phyloP scores from a whole-genome alignment of 2,888 invertebrate genomes.

The Euplexia lucipara region DNA sequence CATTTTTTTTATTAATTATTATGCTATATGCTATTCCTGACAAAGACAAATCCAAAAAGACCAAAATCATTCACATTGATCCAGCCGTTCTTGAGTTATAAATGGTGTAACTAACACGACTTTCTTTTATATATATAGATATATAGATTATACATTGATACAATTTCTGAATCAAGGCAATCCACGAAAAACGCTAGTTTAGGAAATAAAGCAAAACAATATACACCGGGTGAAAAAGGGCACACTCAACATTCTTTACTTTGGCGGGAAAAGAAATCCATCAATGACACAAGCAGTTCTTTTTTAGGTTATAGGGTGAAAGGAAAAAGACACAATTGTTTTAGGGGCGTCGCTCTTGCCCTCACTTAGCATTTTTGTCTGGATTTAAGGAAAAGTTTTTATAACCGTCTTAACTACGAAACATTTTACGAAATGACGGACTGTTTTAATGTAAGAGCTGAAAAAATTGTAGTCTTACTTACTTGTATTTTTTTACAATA shows the following conservation, averaged over 20 bases:
- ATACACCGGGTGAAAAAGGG: slow-evolving; percentile 11
- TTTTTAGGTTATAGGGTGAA: slow-evolving; percentile 42
- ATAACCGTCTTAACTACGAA: slow-evolving; percentile 13
- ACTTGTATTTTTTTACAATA: slow-evolving; percentile 5
- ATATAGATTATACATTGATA: not conserved
- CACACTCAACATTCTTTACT: slow-evolving; percentile 31
- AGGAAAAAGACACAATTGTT: slow-evolving; percentile 50
- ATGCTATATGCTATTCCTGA: no score
- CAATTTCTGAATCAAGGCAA: not conserved
- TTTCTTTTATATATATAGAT: no score
- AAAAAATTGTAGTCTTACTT: slow-evolving; percentile 8
- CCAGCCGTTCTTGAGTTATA: no score
- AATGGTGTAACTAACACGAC: no score
- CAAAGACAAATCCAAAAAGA: no score
- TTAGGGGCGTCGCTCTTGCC: slow-evolving; percentile 27
- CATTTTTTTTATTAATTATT: no score
- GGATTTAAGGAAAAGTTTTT: slow-evolving; percentile 44
- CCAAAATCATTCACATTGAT: no score
- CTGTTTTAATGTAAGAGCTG: not conserved
- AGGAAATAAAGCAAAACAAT: slow-evolving; percentile 18
- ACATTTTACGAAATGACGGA: slow-evolving; percentile 32
- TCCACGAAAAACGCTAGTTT: not conserved
- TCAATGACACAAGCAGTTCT: slow-evolving; percentile 56
- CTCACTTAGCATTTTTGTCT: slow-evolving; percentile 40
- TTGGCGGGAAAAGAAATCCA: slow-evolving; percentile 44